phyloP scores from a whole-genome alignment of 92 coral and sea anemone species.

The Zoanthus solanderi region DNA sequence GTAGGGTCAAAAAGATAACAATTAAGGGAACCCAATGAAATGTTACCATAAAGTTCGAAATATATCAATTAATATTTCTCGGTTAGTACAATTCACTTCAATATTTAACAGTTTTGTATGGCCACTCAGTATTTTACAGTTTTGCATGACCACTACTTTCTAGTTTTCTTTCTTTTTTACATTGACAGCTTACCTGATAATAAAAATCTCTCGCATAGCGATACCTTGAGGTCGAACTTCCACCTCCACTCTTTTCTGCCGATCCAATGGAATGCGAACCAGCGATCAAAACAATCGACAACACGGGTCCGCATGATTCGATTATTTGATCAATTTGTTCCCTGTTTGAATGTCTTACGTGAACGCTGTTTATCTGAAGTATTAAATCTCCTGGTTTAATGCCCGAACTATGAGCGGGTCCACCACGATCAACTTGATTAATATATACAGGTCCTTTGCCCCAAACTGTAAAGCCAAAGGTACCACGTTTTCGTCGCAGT shows the following conservation, averaged over 20 bases:
- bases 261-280: constrained; percentile 89
- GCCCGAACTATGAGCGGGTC: constrained; percentile 92
- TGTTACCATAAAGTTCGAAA: constrained; percentile 11
- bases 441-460: constrained; percentile 97
- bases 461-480: constrained; percentile 92
- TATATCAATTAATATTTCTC: neutral
- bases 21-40: too few relatives aligned
- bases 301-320: constrained; percentile 86
- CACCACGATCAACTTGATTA: constrained; percentile 78
- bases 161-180: neutral
- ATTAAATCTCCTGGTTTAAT: constrained; percentile 91
- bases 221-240: constrained; percentile 80
- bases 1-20: too few relatives aligned
- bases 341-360: constrained; percentile 86
- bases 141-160: too few relatives aligned
- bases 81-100: neutral
- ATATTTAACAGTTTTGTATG: too few relatives aligned
- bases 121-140: too few relatives aligned
- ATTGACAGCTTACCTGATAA: constrained; percentile 71
- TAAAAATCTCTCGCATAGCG: constrained; percentile 90
- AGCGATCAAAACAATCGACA: constrained; percentile 88
- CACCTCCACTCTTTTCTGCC: constrained; percentile 73
- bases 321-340: constrained; percentile 84
- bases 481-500: constrained; percentile 88
- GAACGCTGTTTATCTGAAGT: constrained; percentile 86